A percentile compares a stretch with the other conserved stretches of the same genome.
Evolutionary conservation across 1,140 invertebrate genomes (phyloP).

Genomic region (Zaprionus nigranus): DNA sequence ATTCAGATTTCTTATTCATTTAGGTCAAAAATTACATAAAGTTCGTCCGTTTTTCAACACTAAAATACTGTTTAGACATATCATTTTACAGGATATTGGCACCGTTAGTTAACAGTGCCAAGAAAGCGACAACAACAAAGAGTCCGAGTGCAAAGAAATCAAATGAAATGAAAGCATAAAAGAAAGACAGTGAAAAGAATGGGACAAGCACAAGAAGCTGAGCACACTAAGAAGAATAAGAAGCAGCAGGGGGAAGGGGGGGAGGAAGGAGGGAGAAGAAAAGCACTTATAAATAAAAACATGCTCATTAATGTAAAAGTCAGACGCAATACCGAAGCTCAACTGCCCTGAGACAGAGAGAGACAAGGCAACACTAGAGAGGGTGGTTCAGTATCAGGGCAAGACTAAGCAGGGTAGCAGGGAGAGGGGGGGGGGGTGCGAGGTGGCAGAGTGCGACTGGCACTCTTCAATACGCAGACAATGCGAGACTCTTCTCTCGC

Average conservation of each 20-base stretch:
- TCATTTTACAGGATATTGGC: not conserved
- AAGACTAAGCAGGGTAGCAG: not conserved
- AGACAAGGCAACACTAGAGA: conserved; percentile 5
- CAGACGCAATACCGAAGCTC: conserved; percentile 40
- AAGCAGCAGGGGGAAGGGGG: not conserved
- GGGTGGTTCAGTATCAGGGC: not conserved
- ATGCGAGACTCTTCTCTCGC: conserved; percentile 34
- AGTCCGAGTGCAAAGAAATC: conserved; percentile 18
- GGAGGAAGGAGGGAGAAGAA: conserved; percentile 35
- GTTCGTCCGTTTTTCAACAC: not conserved
- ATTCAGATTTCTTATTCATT: no score
- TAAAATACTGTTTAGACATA: not conserved
- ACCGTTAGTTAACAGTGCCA: not conserved
- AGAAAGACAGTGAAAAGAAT: conserved; percentile 32
- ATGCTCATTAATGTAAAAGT: conserved; percentile 82
- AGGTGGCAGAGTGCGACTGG: not conserved
- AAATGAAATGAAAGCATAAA: conserved; percentile 29
- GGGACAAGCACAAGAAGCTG: not conserved
- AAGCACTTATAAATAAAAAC: conserved; percentile 80
- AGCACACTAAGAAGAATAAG: conserved; percentile 13
- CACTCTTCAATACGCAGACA: conserved; percentile 38
- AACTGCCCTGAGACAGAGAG: conserved; percentile 21
- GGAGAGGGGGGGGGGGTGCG: not conserved
- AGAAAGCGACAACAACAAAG: conserved; percentile 30
- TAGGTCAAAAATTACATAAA: no score